Conservation (phyloP, 1,140 invertebrate species). For the Maniola jurtina region DNA sequence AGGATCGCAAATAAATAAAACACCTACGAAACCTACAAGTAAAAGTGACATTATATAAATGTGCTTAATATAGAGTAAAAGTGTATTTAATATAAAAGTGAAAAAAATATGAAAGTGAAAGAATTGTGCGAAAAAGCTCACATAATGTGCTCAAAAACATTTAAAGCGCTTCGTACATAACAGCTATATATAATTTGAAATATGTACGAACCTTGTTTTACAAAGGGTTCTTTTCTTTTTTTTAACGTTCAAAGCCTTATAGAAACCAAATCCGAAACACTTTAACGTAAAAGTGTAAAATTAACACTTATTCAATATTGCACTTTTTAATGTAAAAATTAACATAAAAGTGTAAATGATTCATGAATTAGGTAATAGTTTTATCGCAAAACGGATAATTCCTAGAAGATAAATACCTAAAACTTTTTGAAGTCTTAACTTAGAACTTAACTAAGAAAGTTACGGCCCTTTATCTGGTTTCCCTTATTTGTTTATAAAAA, state of each 20-base stretch:
- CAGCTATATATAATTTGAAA: conserved; percentile 50
- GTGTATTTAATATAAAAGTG: neutral
- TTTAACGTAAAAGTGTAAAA: neutral
- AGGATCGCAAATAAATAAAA: neutral
- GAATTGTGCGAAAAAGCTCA: conserved; percentile 22
- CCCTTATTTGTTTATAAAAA: too few species aligned
- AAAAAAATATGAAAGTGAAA: conserved; percentile 14
- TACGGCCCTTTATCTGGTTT: too few species aligned
- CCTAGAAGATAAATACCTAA: too few species aligned
- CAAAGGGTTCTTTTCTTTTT: conserved; percentile 50
- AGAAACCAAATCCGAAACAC: neutral
- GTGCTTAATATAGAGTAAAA: conserved; percentile 3
- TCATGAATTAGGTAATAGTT: too few species aligned
- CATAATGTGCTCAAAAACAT: conserved; percentile 24
- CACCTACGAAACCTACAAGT: neutral
- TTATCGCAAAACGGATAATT: too few species aligned
- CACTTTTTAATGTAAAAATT: neutral
- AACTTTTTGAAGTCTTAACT: too few species aligned
- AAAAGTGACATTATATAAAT: neutral
- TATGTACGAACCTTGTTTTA: conserved; percentile 64
- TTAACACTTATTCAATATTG: neutral
- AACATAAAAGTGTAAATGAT: too few species aligned
- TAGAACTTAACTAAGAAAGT: too few species aligned
- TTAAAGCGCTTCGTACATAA: conserved; percentile 45
- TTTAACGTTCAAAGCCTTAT: conserved; percentile 20